These are phyloP conservation scores for Bettongia penicillata DNA, from an alignment of 2,113 vertebrate species.

Conservation along the genomic window DNA sequence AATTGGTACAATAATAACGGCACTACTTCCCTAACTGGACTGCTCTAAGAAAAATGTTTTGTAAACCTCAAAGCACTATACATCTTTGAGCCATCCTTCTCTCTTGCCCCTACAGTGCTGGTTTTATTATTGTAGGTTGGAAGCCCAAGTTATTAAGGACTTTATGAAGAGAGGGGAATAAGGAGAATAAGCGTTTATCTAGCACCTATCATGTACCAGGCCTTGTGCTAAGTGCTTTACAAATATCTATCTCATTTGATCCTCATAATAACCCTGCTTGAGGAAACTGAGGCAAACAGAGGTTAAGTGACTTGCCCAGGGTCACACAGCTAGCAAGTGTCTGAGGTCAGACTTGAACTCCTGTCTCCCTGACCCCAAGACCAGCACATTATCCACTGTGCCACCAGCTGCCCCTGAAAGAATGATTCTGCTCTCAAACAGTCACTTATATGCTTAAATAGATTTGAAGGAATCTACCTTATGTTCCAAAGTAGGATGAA, in stretches of 20 bases:
- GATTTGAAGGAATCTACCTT: neutral
- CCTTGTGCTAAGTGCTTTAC: neutral
- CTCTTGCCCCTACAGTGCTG: neutral
- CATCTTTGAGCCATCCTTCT: neutral
- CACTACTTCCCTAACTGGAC: neutral
- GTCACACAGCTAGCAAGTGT: neutral
- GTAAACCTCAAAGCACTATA: neutral
- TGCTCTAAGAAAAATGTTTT: neutral
- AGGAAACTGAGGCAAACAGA: neutral
- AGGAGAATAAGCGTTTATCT: neutral
- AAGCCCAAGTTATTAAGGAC: neutral
- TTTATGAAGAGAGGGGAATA: neutral
- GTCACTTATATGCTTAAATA: neutral
- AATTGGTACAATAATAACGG: neutral
- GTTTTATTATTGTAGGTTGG: neutral
- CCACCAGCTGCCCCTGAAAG: neutral
- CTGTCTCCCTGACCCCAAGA: neutral
- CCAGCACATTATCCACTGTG: neutral
- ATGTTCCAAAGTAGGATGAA: neutral
- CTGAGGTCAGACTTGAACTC: neutral
- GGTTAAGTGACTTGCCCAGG: neutral
- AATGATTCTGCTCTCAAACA: neutral
- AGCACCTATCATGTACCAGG: neutral
- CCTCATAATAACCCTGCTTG: neutral
- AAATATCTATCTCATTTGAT: neutral